Base-by-base conservation (phyloP, 1,140 invertebrate species). In the Chionoecetes opilio region DNA sequence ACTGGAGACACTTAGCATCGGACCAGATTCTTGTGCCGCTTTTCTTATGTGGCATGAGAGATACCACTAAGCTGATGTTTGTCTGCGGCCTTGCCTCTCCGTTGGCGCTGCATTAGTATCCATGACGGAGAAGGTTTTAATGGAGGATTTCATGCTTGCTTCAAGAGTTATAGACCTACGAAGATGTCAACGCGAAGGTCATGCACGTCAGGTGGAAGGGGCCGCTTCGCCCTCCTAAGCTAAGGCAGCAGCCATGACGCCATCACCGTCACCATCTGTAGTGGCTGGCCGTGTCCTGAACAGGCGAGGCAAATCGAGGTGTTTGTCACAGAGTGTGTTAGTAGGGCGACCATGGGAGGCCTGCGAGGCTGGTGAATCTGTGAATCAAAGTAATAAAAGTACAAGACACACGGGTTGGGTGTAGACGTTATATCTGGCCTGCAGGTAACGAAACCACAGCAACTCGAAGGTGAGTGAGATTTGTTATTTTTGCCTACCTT, bases 401-500 rank as follows among this genome's bases (percentile, higher is more conserved):
- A 87, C 37, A 21, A 31, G 85, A 87, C 3, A 26, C 37, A 31
- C n/a, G 85, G 3, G 63, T 11, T n/a, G 21, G 41, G 63, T 75
- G 21, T 21, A 75, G 63, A 75, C 63, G 63, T 75, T 75, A 75
- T 75, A 75, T 75, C 63, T 75, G 63, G 63, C 63, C 63, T 75
- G 63, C 21, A 75, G 63, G n/a, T 75, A 75, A 75, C 63, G 63
- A 75, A 92, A 82, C 63, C 91, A 92, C 82, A 92, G 91, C 91
- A 92, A 92, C 91, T 63, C 91, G 91, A 92, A 92, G 91, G 91
- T 92, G 91, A 92, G 91, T 92, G 63, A 94, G 93, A 90, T 94
- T 90, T 94, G 87, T 89, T 90, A 94, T 94, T 94, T 94, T 90
- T 94, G n/a, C 93, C 87, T 89, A 89, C 87, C 93, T 94, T 82